phyloP scores from a whole-genome alignment of 2,113 vertebrate species.

The Campylomormyrus tamandua region DNA sequence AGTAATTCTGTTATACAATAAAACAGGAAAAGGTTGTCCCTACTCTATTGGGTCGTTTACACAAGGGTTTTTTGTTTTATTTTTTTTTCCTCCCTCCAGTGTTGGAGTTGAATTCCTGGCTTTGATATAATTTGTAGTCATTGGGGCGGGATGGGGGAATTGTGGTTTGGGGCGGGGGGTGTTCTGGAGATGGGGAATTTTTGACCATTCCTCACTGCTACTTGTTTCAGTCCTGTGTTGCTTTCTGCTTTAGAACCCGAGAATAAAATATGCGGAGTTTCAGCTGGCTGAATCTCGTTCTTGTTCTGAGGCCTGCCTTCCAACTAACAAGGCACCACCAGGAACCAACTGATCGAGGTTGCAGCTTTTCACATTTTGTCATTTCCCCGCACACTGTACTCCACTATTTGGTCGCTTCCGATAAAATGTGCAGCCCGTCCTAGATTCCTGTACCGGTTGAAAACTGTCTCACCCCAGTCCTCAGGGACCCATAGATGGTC shows the following conservation, averaged over 20 bases:
- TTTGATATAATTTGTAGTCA: conserved; percentile 22
- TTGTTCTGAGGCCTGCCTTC: background rate
- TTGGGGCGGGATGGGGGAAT: conserved; percentile 36
- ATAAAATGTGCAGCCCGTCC: background rate
- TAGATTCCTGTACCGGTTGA: background rate
- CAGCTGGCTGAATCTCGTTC: conserved; percentile 2
- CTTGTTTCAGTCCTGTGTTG: conserved; percentile 66
- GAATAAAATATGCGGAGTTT: conserved; percentile 69
- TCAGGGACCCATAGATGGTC: background rate
- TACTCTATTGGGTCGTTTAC: conserved; percentile 29
- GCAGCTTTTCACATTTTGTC: background rate
- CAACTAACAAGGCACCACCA: background rate
- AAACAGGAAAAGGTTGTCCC: conserved; percentile 26
- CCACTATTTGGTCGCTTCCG: background rate
- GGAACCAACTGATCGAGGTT: background rate
- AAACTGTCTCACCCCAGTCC: background rate
- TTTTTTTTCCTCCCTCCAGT: background rate
- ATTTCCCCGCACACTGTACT: background rate
- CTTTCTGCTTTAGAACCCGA: conserved; percentile 66
- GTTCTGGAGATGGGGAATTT: conserved; percentile 41
- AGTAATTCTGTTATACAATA: background rate
- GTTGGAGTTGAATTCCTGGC: conserved; percentile 5
- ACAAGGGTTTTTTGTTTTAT: background rate
- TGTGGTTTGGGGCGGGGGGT: background rate
- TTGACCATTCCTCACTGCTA: conserved; percentile 70